These are phyloP conservation scores for Aphidius ervi DNA, from an alignment of 1,140 invertebrate species.

Conservation along the genomic window DNA sequence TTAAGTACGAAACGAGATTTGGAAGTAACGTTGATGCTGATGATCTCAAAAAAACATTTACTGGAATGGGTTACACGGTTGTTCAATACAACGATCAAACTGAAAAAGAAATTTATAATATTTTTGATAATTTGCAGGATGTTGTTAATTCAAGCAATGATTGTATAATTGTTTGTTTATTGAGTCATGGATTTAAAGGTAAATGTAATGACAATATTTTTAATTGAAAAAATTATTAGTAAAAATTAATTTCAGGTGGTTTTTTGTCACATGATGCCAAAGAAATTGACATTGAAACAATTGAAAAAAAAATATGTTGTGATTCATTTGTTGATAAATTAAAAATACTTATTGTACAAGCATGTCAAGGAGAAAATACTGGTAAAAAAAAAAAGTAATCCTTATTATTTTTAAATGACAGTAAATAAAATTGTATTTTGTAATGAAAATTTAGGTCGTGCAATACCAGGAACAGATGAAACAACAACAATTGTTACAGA, in stretches of 20 bases:
- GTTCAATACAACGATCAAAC: not conserved
- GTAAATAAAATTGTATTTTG: not conserved
- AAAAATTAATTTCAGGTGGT: not conserved
- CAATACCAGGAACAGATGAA: not conserved
- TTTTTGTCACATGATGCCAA: slow-evolving; percentile 7
- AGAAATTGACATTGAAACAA: slow-evolving; percentile 4
- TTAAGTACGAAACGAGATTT: slow-evolving; percentile 2
- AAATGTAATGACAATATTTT: not conserved
- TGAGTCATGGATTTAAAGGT: slow-evolving; percentile 13
- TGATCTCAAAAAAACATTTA: slow-evolving; percentile 6
- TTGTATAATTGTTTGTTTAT: slow-evolving; percentile 10
- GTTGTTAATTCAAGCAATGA: not conserved
- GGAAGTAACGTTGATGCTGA: slow-evolving; percentile 5
- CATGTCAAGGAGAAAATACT: slow-evolving; percentile 13
- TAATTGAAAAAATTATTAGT: not conserved
- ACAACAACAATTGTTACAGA: not conserved
- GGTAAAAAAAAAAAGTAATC: not conserved
- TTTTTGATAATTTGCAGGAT: not conserved
- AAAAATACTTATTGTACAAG: slow-evolving; percentile 17
- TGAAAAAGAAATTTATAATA: not conserved
- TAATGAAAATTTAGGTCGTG: not conserved
- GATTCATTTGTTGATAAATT: not conserved
- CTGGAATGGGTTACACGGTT: slow-evolving; percentile 3
- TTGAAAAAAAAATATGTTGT: slow-evolving; percentile 8
- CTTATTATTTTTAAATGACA: not conserved